Evolutionary conservation across 1,140 invertebrate genomes (phyloP).

Genomic region (Orchesella cincta): DNA sequence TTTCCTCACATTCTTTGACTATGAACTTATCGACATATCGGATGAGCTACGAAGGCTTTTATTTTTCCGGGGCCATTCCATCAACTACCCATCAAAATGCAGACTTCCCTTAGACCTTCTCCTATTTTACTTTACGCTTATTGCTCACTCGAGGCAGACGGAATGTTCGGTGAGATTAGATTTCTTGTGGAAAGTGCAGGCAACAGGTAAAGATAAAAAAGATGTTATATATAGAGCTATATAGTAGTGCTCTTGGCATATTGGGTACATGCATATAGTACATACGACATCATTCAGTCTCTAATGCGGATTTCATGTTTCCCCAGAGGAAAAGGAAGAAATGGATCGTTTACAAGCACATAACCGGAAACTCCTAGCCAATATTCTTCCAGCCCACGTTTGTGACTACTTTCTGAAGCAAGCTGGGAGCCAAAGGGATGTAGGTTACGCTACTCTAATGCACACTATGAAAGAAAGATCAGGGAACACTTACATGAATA

Average conservation of each 20-base stretch:
- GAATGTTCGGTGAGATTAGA: conserved; percentile 82
- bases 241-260: background rate
- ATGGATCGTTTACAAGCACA: conserved; percentile 87
- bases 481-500: conserved; percentile 10
- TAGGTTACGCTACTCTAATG: background rate
- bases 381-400: conserved; percentile 92
- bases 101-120: conserved; percentile 58
- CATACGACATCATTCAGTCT: background rate
- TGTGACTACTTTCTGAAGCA: conserved; percentile 81
- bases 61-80: conserved; percentile 13
- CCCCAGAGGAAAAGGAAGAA: conserved; percentile 84
- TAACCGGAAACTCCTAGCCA: conserved; percentile 87
- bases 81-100: conserved; percentile 13
- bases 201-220: conserved; percentile 68
- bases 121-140: conserved; percentile 70
- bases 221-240: background rate
- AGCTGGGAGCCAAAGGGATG: conserved; percentile 64
- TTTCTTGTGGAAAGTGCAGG: conserved; percentile 92
- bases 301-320: conserved; percentile 1
- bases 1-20: conserved; percentile 8
- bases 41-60: conserved; percentile 21
- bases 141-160: conserved; percentile 84
- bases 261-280: background rate
- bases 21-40: background rate
- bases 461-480: no score